Percentiles rank a stretch among this genome's conserved stretches.
Conservation (phyloP, 2,113 vertebrate species). For the Embiotoca jacksoni region DNA sequence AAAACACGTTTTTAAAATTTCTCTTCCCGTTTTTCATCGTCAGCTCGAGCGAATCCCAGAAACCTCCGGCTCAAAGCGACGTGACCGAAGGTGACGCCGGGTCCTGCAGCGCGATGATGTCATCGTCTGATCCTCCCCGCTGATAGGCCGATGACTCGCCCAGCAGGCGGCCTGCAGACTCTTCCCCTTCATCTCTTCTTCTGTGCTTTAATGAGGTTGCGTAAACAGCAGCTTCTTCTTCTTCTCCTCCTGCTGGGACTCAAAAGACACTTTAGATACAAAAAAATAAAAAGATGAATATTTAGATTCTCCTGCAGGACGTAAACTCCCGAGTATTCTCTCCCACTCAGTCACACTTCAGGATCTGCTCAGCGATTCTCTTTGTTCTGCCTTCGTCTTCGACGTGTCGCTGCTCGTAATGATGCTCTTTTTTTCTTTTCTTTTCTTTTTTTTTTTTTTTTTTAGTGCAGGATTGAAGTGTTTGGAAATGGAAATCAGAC, state of each 20-base stretch:
- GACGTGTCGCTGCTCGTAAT: slow-evolving; percentile 2
- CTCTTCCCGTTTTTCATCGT: too few species aligned
- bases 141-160: slow-evolving; percentile 24
- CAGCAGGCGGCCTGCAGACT: background rate
- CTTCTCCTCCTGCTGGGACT: slow-evolving; percentile 29
- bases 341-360: slow-evolving; percentile 1
- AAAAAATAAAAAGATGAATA: slow-evolving; percentile 16
- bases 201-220: slow-evolving; percentile 30
- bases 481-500: slow-evolving; percentile 21
- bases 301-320: slow-evolving; percentile 12
- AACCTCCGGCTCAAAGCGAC: too few species aligned
- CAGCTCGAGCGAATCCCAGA: too few species aligned
- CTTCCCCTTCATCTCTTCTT: slow-evolving; percentile 8
- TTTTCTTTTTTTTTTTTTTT: too few species aligned
- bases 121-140: slow-evolving; percentile 5
- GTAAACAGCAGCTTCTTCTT: slow-evolving; percentile 4
- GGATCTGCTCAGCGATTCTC: slow-evolving; percentile 24
- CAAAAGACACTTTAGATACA: slow-evolving; percentile 23
- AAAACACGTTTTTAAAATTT: background rate
- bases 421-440: too few species aligned
- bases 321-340: slow-evolving; percentile 16
- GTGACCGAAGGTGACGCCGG: too few species aligned
- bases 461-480: background rate
- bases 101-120: slow-evolving; percentile 18
- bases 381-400: slow-evolving; percentile 11